Conservation (phyloP, 2,113 vertebrate genomes). For the Symphodus melops region DNA sequence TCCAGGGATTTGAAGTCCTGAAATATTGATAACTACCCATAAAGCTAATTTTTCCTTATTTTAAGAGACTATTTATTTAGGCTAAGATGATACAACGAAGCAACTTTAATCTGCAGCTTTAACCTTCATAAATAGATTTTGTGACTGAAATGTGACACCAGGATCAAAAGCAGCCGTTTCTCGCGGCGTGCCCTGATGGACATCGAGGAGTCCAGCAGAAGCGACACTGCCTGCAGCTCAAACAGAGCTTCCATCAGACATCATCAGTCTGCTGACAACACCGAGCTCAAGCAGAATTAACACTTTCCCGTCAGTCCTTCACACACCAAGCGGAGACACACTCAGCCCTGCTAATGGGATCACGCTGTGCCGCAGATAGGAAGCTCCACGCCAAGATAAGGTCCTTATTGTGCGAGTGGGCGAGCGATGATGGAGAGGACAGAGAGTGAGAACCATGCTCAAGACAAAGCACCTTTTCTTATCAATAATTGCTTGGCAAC, state of each 20-base stretch:
- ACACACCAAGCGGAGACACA: constrained; percentile 22
- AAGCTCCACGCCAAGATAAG: constrained; percentile 62
- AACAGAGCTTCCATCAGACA: constrained; percentile 20
- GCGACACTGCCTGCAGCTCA: constrained; percentile 4
- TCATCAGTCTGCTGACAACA: constrained; percentile 6
- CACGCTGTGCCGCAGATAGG: constrained; percentile 56
- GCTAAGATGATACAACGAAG: too few relatives aligned
- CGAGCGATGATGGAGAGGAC: constrained; percentile 47
- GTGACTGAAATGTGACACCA: too few relatives aligned
- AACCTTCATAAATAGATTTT: too few relatives aligned
- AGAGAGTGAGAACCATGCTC: constrained; percentile 48
- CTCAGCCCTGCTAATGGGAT: constrained; percentile 59
- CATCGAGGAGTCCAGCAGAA: background rate
- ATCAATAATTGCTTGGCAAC: constrained; percentile 79
- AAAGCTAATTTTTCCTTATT: too few relatives aligned
- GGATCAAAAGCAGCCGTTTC: too few relatives aligned
- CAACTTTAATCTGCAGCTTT: too few relatives aligned
- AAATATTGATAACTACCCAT: too few relatives aligned
- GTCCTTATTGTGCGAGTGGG: constrained; percentile 56
- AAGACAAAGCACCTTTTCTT: constrained; percentile 80
- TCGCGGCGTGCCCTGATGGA: background rate
- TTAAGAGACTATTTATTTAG: too few relatives aligned
- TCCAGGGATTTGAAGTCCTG: too few relatives aligned
- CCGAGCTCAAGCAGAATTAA: constrained; percentile 33
- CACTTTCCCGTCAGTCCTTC: constrained; percentile 41